Conservation (phyloP, 2,113 vertebrate genomes). For the Epinephelus fuscoguttatus region DNA sequence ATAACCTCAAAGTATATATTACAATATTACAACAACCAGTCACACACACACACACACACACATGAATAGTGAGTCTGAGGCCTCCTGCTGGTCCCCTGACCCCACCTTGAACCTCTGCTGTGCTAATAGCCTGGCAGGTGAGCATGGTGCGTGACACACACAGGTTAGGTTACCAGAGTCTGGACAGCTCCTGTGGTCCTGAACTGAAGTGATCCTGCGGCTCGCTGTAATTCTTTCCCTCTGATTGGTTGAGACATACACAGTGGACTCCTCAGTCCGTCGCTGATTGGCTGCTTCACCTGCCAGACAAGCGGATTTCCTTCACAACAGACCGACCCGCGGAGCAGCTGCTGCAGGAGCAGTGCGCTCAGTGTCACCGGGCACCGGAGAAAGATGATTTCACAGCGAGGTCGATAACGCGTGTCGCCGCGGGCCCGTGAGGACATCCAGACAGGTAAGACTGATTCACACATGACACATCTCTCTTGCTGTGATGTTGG, state of each 20-base stretch:
- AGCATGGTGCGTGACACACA: not conserved
- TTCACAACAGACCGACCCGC: conserved; percentile 34
- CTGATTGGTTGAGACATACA: conserved; percentile 54
- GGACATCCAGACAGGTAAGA: conserved; percentile 45
- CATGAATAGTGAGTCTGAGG: not conserved
- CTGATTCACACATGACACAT: not conserved
- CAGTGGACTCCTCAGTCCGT: not conserved
- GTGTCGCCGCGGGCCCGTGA: not conserved
- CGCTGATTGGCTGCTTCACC: conserved; percentile 51
- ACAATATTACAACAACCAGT: not conserved
- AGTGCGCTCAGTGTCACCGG: conserved; percentile 66
- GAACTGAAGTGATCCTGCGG: conserved; percentile 2
- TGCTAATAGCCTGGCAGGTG: not conserved
- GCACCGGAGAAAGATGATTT: conserved; percentile 21
- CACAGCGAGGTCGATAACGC: not conserved
- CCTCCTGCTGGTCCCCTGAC: conserved; percentile 22
- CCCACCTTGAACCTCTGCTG: conserved; percentile 23
- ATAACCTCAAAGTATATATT: accelerated
- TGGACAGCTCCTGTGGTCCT: conserved; percentile 60
- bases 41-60: not conserved
- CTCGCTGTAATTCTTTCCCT: not conserved
- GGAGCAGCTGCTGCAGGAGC: conserved; percentile 48
- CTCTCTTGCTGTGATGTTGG: not conserved
- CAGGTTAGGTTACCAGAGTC: conserved; percentile 41
- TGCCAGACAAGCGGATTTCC: conserved; percentile 50